phyloP scores from a whole-genome alignment of 53 echinoderm and acorn worm species.

The Stichopus horrens region DNA sequence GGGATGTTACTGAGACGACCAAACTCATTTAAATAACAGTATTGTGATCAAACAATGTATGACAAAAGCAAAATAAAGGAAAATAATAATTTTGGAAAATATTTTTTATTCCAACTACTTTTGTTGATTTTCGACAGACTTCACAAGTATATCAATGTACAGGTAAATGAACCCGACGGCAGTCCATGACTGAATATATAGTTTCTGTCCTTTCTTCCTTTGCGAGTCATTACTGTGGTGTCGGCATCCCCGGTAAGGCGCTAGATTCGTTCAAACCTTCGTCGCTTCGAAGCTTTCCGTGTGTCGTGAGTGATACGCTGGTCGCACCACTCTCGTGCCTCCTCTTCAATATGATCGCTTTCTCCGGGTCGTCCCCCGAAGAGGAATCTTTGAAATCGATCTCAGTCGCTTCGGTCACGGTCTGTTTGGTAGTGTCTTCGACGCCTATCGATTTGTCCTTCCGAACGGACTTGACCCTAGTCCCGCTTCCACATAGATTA shows the following conservation, averaged over 20 bases:
- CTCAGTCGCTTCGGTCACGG: not conserved
- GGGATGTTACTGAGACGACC: too few species aligned
- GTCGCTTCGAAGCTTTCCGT: not conserved
- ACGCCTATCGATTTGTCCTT: not conserved
- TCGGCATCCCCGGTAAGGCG: constrained; percentile 31
- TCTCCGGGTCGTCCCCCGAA: not conserved
- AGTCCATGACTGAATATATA: too few species aligned
- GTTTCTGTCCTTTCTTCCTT: too few species aligned
- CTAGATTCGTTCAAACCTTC: not conserved
- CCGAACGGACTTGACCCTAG: not conserved
- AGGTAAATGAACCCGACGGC: too few species aligned
- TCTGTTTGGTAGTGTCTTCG: not conserved
- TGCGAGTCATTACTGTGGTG: not conserved
- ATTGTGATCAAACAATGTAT: too few species aligned
- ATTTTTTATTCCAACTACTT: too few species aligned
- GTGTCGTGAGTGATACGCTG: not conserved
- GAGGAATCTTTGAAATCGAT: not conserved
- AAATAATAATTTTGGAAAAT: too few species aligned
- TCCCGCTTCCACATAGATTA: not conserved
- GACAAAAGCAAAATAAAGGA: too few species aligned
- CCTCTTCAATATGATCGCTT: constrained; percentile 4
- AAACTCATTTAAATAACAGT: too few species aligned
- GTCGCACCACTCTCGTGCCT: not conserved
- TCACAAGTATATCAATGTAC: too few species aligned
- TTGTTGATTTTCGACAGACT: too few species aligned